Percentiles rank a stretch among this genome's conserved stretches.
Conservation (phyloP, 2,888 invertebrate genomes). For the Lasioglossum vierecki region DNA sequence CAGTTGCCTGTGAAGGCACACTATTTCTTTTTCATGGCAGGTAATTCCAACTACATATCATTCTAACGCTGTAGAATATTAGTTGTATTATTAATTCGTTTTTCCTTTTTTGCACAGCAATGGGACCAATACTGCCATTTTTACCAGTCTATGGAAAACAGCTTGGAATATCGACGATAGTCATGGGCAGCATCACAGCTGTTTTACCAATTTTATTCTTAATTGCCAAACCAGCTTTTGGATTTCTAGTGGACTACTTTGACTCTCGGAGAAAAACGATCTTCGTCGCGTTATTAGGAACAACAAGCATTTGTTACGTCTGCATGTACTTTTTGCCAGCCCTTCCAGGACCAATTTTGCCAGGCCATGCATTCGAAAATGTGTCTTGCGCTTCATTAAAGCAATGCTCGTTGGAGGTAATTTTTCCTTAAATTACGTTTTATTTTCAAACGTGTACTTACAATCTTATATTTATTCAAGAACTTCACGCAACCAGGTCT, state of each 20-base stretch:
- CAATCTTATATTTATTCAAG: constrained; percentile 37
- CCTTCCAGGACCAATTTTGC: constrained; percentile 66
- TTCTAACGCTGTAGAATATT: not conserved
- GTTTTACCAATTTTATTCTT: constrained; percentile 91
- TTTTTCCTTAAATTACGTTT: not conserved
- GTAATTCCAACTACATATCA: constrained; percentile 85
- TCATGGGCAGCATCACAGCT: constrained; percentile 91
- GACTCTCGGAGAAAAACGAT: constrained; percentile 89
- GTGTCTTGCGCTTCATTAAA: constrained; percentile 59
- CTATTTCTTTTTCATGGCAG: constrained; percentile 94
- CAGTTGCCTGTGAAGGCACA: constrained; percentile 93
- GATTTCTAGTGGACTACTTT: constrained; percentile 91
- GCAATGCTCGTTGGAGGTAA: constrained; percentile 54
- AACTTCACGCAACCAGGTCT: constrained; percentile 16
- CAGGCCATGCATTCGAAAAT: constrained; percentile 65
- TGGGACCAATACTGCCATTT: constrained; percentile 93
- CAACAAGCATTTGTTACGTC: constrained; percentile 89
- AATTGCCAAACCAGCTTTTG: constrained; percentile 90
- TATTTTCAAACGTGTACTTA: constrained; percentile 9
- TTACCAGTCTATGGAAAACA: constrained; percentile 91
- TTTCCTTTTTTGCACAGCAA: constrained; percentile 85
- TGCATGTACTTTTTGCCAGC: constrained; percentile 88
- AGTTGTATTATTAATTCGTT: not conserved
- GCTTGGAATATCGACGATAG: constrained; percentile 90
- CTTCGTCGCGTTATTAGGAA: constrained; percentile 88